phyloP scores from a whole-genome alignment of 2,888 invertebrate species.

The Hydriomena furcata region DNA sequence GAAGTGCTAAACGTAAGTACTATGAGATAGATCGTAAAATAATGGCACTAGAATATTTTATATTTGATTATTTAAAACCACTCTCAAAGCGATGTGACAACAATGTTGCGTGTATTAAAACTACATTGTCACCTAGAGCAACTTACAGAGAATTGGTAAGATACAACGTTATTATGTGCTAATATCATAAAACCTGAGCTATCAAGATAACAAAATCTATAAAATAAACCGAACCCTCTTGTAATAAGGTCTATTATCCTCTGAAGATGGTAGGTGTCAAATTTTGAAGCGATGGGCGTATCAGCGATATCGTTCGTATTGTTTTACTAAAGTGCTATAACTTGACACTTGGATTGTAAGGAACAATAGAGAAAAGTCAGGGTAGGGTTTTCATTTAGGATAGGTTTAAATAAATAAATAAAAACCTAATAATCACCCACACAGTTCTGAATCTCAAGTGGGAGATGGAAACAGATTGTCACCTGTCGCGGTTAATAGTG shows the following conservation, averaged over 20 bases:
- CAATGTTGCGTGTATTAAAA: slow-evolving; percentile 13
- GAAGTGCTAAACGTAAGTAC: no score
- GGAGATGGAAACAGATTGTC: no score
- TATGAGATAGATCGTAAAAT: background rate
- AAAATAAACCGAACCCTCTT: slow-evolving; percentile 8
- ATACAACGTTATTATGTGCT: slow-evolving; percentile 20
- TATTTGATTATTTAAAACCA: background rate
- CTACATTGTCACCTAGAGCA: slow-evolving; percentile 17
- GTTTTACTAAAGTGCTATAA: slow-evolving; percentile 18
- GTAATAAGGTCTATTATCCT: slow-evolving; percentile 8
- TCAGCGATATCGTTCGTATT: slow-evolving; percentile 10
- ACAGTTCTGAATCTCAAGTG: no score
- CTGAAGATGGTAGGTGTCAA: slow-evolving; percentile 2
- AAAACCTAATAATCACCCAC: no score
- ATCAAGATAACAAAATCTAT: background rate
- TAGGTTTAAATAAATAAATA: no score
- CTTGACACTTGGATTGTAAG: slow-evolving; percentile 12
- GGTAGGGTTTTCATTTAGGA: slow-evolving; percentile 3
- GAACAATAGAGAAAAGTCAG: slow-evolving; percentile 14
- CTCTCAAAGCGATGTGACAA: background rate
- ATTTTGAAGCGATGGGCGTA: slow-evolving; percentile 16
- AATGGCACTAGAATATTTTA: background rate
- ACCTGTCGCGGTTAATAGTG: no score
- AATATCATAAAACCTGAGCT: slow-evolving; percentile 18
- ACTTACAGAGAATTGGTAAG: slow-evolving; percentile 12